Conservation (phyloP, 2,797 vertebrate genomes). For the Squalus acanthias region DNA sequence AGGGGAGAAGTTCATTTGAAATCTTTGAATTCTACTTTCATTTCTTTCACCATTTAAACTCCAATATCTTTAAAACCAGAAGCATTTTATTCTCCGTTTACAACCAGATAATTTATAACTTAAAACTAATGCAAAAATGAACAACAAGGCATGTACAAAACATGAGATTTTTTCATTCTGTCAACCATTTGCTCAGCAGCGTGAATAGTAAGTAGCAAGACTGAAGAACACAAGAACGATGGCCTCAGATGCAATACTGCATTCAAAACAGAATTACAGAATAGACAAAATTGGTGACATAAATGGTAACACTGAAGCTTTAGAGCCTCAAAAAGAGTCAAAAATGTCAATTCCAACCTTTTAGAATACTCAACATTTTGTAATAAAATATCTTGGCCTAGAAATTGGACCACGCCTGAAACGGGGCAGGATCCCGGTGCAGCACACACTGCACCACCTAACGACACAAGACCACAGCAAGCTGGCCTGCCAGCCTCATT, state of each 20-base stretch:
- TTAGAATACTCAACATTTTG: neutral
- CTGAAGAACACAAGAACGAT: neutral
- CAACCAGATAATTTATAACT: neutral
- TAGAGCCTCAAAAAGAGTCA: neutral
- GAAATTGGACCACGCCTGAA: neutral
- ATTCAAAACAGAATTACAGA: neutral
- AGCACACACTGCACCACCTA: neutral
- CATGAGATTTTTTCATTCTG: neutral
- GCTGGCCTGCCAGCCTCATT: neutral
- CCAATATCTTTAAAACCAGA: neutral
- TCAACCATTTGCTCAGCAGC: neutral
- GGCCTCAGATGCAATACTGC: neutral
- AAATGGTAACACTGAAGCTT: neutral
- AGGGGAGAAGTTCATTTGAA: constrained; percentile 40
- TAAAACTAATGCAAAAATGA: neutral
- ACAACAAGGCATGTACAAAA: neutral
- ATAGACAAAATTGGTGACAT: neutral
- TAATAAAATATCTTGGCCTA: neutral
- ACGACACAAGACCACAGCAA: neutral
- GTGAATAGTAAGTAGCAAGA: neutral
- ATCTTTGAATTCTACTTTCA: neutral
- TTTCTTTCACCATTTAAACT: neutral
- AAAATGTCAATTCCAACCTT: neutral
- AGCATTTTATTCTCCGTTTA: neutral
- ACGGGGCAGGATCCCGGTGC: neutral